phyloP scores from a whole-genome alignment of 1,140 invertebrate species.

The Stegodyphus mimosarum region DNA sequence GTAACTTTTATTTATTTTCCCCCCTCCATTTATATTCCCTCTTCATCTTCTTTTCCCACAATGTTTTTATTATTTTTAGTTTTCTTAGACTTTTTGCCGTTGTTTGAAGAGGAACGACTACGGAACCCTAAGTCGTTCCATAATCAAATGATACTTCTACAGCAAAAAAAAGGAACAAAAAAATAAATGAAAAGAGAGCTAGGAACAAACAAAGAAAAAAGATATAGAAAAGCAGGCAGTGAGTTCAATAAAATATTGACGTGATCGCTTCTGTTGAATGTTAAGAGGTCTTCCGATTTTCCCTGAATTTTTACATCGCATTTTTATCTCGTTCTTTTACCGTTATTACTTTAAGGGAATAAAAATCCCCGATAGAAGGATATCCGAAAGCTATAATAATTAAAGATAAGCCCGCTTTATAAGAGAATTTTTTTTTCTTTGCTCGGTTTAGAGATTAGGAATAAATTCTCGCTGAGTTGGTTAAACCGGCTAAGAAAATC shows the following conservation, averaged over 20 bases:
- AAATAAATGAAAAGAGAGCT: neutral
- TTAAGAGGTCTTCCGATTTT: neutral
- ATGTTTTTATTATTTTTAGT: constrained; percentile 12
- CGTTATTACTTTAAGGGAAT: neutral
- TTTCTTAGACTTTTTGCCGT: too few species aligned
- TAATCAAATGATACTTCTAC: too few species aligned
- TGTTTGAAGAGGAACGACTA: too few species aligned
- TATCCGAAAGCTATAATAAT: constrained; percentile 11
- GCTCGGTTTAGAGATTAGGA: too few species aligned
- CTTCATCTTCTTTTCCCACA: constrained; percentile 26
- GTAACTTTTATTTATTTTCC: neutral
- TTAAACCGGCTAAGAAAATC: too few species aligned
- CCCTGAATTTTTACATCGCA: too few species aligned
- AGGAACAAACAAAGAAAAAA: constrained; percentile 10
- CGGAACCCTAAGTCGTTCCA: too few species aligned
- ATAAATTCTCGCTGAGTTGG: too few species aligned
- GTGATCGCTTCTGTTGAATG: constrained; percentile 28
- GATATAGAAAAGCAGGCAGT: constrained; percentile 10
- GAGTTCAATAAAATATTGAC: constrained; percentile 42
- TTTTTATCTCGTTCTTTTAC: too few species aligned
- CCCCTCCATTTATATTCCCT: neutral
- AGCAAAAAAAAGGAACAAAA: too few species aligned
- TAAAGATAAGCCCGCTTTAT: neutral
- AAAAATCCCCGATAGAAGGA: neutral
- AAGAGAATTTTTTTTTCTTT: too few species aligned